These are phyloP conservation scores for Eupithecia subfuscata DNA, from an alignment of 2,888 invertebrate species.

Conservation along the genomic window DNA sequence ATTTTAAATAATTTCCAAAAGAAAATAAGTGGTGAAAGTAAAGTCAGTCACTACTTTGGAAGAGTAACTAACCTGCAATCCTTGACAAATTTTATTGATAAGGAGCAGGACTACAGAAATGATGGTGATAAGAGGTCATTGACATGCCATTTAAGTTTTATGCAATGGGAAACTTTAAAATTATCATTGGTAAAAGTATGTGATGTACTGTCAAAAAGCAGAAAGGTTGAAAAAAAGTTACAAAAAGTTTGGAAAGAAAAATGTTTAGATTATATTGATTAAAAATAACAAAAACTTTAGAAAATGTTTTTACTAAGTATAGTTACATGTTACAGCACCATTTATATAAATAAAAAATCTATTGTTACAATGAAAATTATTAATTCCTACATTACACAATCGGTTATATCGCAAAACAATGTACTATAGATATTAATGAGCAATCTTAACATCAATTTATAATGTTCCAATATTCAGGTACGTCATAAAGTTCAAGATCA, in stretches of 20 bases:
- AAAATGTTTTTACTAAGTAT: constrained; percentile 43
- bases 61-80: constrained; percentile 59
- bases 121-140: constrained; percentile 59
- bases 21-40: constrained; percentile 36
- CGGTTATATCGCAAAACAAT: not conserved
- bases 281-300: constrained; percentile 19
- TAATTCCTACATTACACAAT: not conserved
- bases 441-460: not conserved
- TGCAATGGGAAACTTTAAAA: constrained; percentile 83
- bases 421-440: not conserved
- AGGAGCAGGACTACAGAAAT: constrained; percentile 69
- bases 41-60: constrained; percentile 54
- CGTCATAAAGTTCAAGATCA: not conserved
- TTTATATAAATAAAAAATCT: constrained; percentile 55
- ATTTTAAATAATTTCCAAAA: constrained; percentile 44
- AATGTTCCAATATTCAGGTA: not conserved
- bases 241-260: constrained; percentile 75
- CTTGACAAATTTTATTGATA: constrained; percentile 64
- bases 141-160: constrained; percentile 76
- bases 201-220: constrained; percentile 55
- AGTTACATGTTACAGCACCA: constrained; percentile 67
- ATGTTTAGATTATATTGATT: constrained; percentile 60
- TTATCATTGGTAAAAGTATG: constrained; percentile 63
- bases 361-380: constrained; percentile 13
- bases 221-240: constrained; percentile 70